Conservation (phyloP, 2,888 invertebrate genomes). For the Napeogenes inachia region DNA sequence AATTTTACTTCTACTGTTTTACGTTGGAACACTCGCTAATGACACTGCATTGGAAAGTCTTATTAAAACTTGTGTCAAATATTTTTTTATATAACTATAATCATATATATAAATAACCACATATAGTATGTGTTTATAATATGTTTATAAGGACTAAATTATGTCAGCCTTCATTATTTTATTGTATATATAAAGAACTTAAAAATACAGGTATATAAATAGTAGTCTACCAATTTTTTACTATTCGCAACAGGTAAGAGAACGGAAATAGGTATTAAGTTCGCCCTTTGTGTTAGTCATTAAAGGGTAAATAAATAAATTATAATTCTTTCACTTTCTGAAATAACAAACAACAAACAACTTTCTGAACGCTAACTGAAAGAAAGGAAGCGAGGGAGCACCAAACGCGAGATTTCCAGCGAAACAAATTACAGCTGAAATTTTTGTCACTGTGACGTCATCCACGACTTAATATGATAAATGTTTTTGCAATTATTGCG, state of each 20-base stretch:
- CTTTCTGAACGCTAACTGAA: conserved; percentile 54
- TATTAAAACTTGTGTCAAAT: neutral
- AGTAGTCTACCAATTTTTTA: too few relatives aligned
- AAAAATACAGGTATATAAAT: too few relatives aligned
- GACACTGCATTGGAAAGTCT: conserved; percentile 23
- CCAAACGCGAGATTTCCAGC: conserved; percentile 41
- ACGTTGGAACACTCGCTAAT: conserved; percentile 28
- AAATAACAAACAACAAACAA: conserved; percentile 36
- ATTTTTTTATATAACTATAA: too few relatives aligned
- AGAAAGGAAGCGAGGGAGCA: conserved; percentile 44
- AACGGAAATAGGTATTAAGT: too few relatives aligned
- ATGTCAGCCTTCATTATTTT: too few relatives aligned
- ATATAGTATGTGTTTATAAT: too few relatives aligned
- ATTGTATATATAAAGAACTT: too few relatives aligned
- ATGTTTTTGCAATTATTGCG: conserved; percentile 3
- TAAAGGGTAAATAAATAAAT: too few relatives aligned
- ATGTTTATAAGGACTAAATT: too few relatives aligned
- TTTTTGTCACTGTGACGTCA: conserved; percentile 25
- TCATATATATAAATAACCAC: too few relatives aligned
- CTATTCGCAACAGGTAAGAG: too few relatives aligned
- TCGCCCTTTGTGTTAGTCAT: too few relatives aligned
- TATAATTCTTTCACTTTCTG: conserved; percentile 27
- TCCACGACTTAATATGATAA: conserved; percentile 17
- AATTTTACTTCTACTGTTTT: conserved; percentile 39
- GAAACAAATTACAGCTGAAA: conserved; percentile 27